These are phyloP conservation scores for Daktulosphaira vitifoliae DNA, from an alignment of 1,140 invertebrate genomes.

Conservation along the genomic window DNA sequence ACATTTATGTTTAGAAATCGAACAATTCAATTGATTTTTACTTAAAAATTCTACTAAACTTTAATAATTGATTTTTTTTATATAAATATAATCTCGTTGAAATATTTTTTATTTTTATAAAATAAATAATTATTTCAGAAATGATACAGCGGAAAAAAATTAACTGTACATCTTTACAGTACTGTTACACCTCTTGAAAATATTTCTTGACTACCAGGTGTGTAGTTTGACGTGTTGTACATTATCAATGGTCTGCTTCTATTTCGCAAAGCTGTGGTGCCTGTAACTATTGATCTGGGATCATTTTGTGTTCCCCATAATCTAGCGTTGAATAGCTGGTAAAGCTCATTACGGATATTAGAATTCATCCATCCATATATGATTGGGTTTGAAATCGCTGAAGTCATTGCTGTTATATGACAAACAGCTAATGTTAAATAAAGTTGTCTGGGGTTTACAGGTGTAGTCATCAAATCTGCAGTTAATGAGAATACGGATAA, in stretches of 20 bases:
- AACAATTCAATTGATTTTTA: no score
- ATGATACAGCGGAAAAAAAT: no score
- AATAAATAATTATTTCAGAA: no score
- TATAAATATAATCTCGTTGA: no score
- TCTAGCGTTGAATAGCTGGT: conserved; percentile 49
- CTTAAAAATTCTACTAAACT: no score
- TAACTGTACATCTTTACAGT: no score
- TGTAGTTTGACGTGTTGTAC: conserved; percentile 9
- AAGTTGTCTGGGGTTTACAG: conserved; percentile 38
- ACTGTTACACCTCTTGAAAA: conserved; percentile 5
- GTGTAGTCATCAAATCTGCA: conserved; percentile 41
- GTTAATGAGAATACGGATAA: conserved; percentile 47
- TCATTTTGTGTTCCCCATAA: neutral
- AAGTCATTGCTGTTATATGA: conserved; percentile 52
- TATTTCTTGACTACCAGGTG: conserved; percentile 2
- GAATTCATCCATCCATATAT: conserved; percentile 52
- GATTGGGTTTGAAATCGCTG: conserved; percentile 49
- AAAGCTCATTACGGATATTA: conserved; percentile 46
- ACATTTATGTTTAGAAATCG: no score
- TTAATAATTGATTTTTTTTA: no score
- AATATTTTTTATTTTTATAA: no score
- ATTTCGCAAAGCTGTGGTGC: neutral
- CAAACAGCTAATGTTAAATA: conserved; percentile 47
- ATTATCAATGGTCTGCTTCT: neutral
- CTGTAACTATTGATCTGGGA: neutral